Conservation (phyloP, 2,113 vertebrate species). For the Pica pica region DNA sequence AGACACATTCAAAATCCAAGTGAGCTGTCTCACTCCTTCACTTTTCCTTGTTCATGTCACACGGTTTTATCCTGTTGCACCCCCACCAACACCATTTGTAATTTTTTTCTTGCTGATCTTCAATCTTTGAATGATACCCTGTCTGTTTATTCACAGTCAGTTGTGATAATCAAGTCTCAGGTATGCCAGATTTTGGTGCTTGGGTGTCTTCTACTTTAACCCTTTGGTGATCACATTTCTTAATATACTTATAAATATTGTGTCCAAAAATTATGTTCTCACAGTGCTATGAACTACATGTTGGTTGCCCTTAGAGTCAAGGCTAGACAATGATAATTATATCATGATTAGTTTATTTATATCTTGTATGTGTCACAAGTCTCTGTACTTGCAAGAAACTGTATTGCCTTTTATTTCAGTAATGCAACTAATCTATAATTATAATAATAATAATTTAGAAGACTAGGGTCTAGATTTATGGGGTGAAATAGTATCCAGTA, state of each 20-base stretch:
- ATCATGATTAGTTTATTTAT: background rate
- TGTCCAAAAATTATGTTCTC: background rate
- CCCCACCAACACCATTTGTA: background rate
- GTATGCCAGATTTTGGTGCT: background rate
- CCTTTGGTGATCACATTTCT: background rate
- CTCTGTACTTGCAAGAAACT: background rate
- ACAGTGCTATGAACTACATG: background rate
- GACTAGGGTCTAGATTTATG: accelerated
- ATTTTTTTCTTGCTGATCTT: background rate
- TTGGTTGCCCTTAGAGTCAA: background rate
- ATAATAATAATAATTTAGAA: background rate
- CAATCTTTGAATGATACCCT: background rate
- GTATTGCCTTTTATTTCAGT: background rate
- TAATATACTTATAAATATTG: background rate
- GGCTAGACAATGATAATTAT: background rate
- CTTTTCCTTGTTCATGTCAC: background rate
- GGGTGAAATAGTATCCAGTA: background rate
- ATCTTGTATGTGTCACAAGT: background rate
- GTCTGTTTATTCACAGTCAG: background rate
- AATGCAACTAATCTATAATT: background rate
- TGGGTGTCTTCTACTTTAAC: background rate
- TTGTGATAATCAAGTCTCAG: background rate
- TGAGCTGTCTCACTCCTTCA: background rate
- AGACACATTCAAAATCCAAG: background rate
- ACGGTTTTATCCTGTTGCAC: background rate